phyloP scores from a whole-genome alignment of 2,113 vertebrate species.

The Rana temporaria region DNA sequence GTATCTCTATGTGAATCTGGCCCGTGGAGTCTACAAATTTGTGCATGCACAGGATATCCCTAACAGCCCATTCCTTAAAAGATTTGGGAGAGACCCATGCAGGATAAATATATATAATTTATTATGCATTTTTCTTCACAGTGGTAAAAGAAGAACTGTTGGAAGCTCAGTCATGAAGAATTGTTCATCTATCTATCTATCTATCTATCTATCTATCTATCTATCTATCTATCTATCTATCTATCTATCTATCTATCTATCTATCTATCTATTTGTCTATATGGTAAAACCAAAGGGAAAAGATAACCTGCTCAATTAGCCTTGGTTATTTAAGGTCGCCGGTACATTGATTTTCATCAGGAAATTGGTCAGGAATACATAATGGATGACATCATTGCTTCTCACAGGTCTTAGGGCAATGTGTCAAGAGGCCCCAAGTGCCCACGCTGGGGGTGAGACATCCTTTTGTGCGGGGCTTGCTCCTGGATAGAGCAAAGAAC shows the following conservation, averaged over 20 bases:
- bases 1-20: too few relatives aligned
- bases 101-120: too few relatives aligned
- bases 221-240: background rate
- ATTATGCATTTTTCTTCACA: too few relatives aligned
- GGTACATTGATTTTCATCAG: constrained; percentile 4
- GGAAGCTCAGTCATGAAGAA: too few relatives aligned
- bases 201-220: background rate
- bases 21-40: too few relatives aligned
- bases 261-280: too few relatives aligned
- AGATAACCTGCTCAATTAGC: background rate
- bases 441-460: constrained; percentile 16
- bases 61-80: too few relatives aligned
- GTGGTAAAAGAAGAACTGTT: too few relatives aligned
- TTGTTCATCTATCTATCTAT: background rate
- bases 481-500: constrained; percentile 17
- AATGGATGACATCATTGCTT: constrained; percentile 27
- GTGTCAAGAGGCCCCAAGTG: constrained; percentile 29
- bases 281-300: too few relatives aligned
- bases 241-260: too few relatives aligned
- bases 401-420: constrained; percentile 10
- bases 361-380: constrained; percentile 24
- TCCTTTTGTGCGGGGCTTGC: constrained; percentile 19
- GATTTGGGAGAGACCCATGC: too few relatives aligned
- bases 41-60: too few relatives aligned
- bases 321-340: constrained; percentile 33